Evolutionary conservation across 2,113 vertebrate genomes (phyloP).

Genomic region (Cyanistes caeruleus): DNA sequence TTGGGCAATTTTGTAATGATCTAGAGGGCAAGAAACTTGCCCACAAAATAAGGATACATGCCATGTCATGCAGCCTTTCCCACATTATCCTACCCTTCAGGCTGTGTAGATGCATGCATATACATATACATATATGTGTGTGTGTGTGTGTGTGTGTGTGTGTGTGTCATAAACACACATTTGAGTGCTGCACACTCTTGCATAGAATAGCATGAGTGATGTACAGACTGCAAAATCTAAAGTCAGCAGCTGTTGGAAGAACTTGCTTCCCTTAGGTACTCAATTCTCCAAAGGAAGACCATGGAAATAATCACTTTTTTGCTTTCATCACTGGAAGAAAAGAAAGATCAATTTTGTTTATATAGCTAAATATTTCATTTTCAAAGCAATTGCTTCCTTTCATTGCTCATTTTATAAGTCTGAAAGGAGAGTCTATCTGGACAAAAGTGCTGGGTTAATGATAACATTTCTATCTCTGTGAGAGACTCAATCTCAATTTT

Average conservation of each 20-base stretch:
- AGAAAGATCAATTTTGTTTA: neutral
- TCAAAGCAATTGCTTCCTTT: neutral
- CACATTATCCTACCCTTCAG: neutral
- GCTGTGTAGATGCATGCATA: neutral
- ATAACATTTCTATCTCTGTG: neutral
- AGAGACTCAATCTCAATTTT: neutral
- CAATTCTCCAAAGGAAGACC: neutral
- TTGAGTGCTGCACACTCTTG: neutral
- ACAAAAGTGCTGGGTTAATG: neutral
- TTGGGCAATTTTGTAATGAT: neutral
- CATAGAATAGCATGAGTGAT: neutral
- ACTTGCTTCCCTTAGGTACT: neutral
- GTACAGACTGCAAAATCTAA: neutral
- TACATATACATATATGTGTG: too few relatives aligned
- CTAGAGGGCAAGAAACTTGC: neutral
- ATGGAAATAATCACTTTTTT: neutral
- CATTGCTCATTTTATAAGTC: neutral
- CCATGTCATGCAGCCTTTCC: neutral
- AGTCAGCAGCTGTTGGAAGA: neutral
- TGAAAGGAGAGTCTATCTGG: neutral
- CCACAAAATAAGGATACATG: neutral
- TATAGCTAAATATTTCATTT: neutral
- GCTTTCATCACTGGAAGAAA: neutral
- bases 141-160: too few relatives aligned
- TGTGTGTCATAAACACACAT: neutral